Evolutionary conservation across 2,113 vertebrate species (phyloP), one percentile per base, ranked within the genome.

Genomic region (Brachyhypopomus gauderio): DNA sequence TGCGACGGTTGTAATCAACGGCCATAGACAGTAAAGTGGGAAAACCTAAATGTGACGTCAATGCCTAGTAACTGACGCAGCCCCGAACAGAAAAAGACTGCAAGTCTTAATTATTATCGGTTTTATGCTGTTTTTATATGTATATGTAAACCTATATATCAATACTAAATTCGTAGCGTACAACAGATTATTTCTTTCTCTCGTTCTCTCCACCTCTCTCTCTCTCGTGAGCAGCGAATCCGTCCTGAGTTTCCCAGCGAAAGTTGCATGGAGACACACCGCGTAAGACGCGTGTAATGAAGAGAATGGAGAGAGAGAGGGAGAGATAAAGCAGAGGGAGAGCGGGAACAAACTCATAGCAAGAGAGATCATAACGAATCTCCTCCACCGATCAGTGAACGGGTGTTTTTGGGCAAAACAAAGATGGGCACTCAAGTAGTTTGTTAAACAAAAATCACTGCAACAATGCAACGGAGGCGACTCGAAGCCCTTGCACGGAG

Each of bases 11-110:
- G 94, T 95, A 94, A 93, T 93, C 94, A 93, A 93, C 91, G 95
- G 93, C 93, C 93, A 90, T 94, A 94, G 96, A 95, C 94, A 95
- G 94, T 91, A 95, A 96, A 97, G 95, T 97, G 95, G 97, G 97
- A 96, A 95, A 93, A 90, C 92, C 92, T 93, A 84, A 90, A 91
- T 89, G 93, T 93, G 93, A 93, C 93, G 93, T 93, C 92, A 94
- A 92, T 92, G 91, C 91, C 91, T 92, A 90, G 92, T 92, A 92
- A 93, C 93, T 93, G 92, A 92, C 92, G 93, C 92, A 97, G 95
- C 94, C 95, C 92, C 93, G 92, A 93, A 93, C 91, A 93, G 94
- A 91, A 95, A 94, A 92, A 93, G 93, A 92, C 93, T 93, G 94
- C 91, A 92, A 93, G 94, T 93, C 91, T 93, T 94, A 95, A 94